These are phyloP conservation scores for Andrena camellia DNA, from an alignment of 2,888 invertebrate genomes.

Conservation along the genomic window DNA sequence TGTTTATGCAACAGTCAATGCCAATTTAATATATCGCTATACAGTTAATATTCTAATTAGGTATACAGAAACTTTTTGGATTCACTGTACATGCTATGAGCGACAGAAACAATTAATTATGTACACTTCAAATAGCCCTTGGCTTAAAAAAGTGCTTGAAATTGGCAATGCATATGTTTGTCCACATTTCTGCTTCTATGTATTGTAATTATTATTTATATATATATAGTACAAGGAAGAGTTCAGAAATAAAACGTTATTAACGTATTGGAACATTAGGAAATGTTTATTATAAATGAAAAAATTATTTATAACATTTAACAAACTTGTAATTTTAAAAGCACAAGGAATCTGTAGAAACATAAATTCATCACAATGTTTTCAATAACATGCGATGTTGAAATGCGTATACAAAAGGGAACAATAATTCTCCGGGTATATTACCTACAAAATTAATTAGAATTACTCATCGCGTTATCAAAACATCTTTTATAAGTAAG, in stretches of 20 bases:
- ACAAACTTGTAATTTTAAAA: constrained; percentile 36
- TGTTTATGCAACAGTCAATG: too few relatives aligned
- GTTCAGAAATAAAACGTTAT: constrained; percentile 10
- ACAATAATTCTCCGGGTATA: constrained; percentile 6
- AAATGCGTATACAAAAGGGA: constrained; percentile 8
- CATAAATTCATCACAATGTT: constrained; percentile 20
- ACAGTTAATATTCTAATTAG: too few relatives aligned
- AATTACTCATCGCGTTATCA: constrained; percentile 13
- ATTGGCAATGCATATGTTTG: background rate
- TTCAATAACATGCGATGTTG: background rate
- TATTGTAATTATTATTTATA: background rate
- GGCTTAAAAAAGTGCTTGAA: background rate
- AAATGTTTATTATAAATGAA: constrained; percentile 39
- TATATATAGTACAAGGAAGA: constrained; percentile 9
- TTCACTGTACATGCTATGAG: background rate
- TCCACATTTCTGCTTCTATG: background rate
- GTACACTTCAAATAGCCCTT: background rate
- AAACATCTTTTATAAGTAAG: constrained; percentile 25
- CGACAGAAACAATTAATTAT: background rate
- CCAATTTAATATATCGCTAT: too few relatives aligned
- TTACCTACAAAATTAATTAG: constrained; percentile 23
- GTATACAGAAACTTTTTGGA: too few relatives aligned
- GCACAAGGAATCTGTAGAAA: constrained; percentile 15
- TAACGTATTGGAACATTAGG: constrained; percentile 26
- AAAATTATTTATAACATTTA: constrained; percentile 15